Evolutionary conservation across 2,113 vertebrate species (phyloP), one percentile per base, ranked within the genome.

Genomic region (Lathamus discolor): DNA sequence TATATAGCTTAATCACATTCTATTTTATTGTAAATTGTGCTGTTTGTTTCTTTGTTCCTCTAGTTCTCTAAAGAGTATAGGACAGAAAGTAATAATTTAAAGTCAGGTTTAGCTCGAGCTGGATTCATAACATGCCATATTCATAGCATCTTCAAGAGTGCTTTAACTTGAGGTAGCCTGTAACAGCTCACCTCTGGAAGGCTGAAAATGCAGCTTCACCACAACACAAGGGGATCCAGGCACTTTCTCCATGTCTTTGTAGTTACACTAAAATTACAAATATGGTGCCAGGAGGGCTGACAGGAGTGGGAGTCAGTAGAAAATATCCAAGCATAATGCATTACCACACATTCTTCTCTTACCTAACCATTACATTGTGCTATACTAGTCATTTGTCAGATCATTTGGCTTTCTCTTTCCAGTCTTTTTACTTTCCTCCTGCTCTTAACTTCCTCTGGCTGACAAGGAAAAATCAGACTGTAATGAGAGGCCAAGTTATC

Each of bases 311-410:
- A 77, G 13, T 52, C 31, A 41, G 49, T 22, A 77, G 37, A 37
- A 83, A 46, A 77, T 33, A 44, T 3, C 23, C 23, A 83, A 68
- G 11, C 17, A 44, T 59, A 43, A 63, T 80, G 33, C 29, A n/a
- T 41, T 74, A 19, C 24, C 43, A 62, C 15, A 57, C 10, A 84
- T 41, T 29, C 41, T 61, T 74, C 41, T 82, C 43, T 89, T 51
- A 31, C 57, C 35, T 61, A 55, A 10, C 46, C 39, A 29, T 28
- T 31, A 4, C 2, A 23, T 33, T 0, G 0, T 33, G 49, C 20
- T 83, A 6, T 61, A 68, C 27, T 41, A 62, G 37, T 17, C 17
- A 51, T 49, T 79, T 39, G 13, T 80, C 72, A 75, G 24, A 49
- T 43, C 29, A 44, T 35, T 94, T 81, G 25, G 17, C 12, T 81